Conservation (phyloP, 2,888 invertebrate genomes). For the Phalera bucephala region DNA sequence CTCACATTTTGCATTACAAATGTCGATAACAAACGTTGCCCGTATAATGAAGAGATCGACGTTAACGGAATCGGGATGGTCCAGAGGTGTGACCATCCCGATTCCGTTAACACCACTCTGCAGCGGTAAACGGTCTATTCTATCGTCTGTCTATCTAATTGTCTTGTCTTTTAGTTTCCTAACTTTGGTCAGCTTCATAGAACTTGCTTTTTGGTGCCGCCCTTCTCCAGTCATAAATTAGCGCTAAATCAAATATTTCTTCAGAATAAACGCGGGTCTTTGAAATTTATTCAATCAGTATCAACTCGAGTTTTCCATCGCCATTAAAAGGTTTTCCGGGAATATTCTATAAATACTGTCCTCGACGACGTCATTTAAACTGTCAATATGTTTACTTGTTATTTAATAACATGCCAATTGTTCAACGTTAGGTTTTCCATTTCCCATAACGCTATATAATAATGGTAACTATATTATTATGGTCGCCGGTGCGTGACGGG, state of each 20-base stretch:
- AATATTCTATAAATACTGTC: background rate
- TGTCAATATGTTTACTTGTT: slow-evolving; percentile 8
- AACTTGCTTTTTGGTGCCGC: no score
- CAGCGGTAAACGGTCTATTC: no score
- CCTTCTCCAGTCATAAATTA: no score
- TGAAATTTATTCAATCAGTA: no score
- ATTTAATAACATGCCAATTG: slow-evolving; percentile 22
- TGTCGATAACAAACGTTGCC: background rate
- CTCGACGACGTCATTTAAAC: background rate
- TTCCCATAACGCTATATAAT: slow-evolving; percentile 51
- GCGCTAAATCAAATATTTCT: no score
- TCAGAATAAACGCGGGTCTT: no score
- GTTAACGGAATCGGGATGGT: background rate
- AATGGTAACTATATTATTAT: slow-evolving; percentile 47
- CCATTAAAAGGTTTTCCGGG: background rate
- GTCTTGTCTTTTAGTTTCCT: no score
- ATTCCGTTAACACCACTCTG: no score
- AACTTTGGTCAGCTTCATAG: no score
- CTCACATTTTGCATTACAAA: slow-evolving; percentile 2
- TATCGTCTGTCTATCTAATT: no score
- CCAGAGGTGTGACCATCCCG: no score
- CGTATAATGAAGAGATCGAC: no score
- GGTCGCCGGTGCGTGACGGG: slow-evolving; percentile 69
- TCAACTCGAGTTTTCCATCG: background rate
- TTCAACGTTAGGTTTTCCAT: slow-evolving; percentile 36